Percentiles rank a stretch among this genome's conserved stretches.
Evolutionary conservation across 1,140 invertebrate species (phyloP).

Genomic region (Leptopilina clavipes): DNA sequence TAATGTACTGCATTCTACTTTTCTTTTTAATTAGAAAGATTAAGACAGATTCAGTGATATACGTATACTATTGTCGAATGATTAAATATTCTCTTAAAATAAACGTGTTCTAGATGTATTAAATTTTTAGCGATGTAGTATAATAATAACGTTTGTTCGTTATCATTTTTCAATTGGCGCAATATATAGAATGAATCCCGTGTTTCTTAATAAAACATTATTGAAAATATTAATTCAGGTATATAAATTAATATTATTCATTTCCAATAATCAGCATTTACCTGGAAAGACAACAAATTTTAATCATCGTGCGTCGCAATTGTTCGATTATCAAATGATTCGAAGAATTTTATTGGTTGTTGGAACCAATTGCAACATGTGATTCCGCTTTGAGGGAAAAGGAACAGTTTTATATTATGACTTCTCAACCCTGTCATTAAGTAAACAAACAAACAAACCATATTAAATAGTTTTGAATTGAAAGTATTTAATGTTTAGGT

Average conservation of each 20-base stretch:
- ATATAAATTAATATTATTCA: background rate
- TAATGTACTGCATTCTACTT: constrained; percentile 15
- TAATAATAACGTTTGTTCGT: background rate
- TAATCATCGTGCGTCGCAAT: no score
- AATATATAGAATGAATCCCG: constrained; percentile 1
- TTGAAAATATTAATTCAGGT: background rate
- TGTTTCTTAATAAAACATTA: constrained; percentile 24
- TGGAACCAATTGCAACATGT: no score
- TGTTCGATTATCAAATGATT: no score
- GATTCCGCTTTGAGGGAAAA: no score
- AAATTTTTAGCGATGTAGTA: background rate
- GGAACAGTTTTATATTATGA: no score
- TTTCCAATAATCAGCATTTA: background rate
- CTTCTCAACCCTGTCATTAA: no score
- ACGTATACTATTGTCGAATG: constrained; percentile 13
- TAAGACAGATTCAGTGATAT: constrained; percentile 29
- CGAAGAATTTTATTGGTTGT: no score
- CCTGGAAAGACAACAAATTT: no score
- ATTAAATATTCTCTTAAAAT: constrained; percentile 27
- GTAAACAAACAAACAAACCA: no score
- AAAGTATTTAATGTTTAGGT: no score
- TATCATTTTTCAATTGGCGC: constrained; percentile 23
- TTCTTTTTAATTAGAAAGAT: background rate
- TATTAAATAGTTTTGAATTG: no score
- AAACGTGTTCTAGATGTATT: background rate